Percentiles rank a stretch among this genome's conserved stretches.
phyloP scores from a whole-genome alignment of 2,113 vertebrate genomes.

The Sardina pilchardus region DNA sequence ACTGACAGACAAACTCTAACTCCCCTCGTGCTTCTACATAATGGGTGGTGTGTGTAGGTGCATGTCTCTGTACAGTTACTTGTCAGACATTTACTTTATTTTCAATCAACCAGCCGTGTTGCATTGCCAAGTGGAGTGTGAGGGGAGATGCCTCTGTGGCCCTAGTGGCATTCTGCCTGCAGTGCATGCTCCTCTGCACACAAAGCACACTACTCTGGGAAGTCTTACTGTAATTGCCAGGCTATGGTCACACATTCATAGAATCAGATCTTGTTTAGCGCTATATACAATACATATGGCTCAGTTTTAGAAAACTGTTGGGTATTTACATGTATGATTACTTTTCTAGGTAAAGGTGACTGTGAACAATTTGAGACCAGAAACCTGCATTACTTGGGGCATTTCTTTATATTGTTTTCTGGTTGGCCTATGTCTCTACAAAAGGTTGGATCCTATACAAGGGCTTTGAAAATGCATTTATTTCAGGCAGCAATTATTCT shows the following conservation, averaged over 20 bases:
- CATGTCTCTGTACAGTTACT: not conserved
- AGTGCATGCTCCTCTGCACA: too few relatives aligned
- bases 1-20: too few relatives aligned
- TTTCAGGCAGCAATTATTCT: slow-evolving; percentile 16
- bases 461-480: slow-evolving; percentile 7
- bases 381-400: not conserved
- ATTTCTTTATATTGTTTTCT: not conserved
- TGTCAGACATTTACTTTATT: not conserved
- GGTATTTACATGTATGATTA: not conserved
- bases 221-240: not conserved
- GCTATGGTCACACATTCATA: not conserved
- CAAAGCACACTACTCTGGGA: not conserved
- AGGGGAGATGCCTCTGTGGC: too few relatives aligned
- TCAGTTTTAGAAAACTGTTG: too few relatives aligned
- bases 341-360: not conserved
- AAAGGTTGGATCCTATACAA: not conserved
- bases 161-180: too few relatives aligned
- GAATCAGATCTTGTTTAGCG: not conserved
- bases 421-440: not conserved
- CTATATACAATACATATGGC: too few relatives aligned
- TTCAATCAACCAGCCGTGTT: not conserved
- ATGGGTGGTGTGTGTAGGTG: not conserved
- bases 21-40: too few relatives aligned
- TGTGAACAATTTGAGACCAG: not conserved
- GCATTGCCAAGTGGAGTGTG: not conserved